Evolutionary conservation across 2,113 vertebrate species (phyloP), one percentile per base, ranked within the genome.

Genomic region (Bubo blakistoni): DNA sequence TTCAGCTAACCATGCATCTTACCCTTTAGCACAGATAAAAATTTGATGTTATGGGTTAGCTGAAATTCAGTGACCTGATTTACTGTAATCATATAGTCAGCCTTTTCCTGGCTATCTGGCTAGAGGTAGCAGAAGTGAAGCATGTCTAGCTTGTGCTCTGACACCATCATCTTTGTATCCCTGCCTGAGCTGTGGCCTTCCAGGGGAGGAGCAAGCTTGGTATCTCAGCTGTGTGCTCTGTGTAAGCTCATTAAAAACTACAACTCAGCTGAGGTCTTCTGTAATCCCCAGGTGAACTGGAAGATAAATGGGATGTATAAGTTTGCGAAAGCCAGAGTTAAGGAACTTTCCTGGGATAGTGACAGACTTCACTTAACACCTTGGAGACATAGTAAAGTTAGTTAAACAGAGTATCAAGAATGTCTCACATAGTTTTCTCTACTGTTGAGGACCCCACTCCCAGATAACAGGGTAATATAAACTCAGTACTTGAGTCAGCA

Each of bases 281-380:
- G 71, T 87, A 90, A 90, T 94, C 90, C 66, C 46, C 62, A 80
- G 65, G 71, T 59, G 95, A 93, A 95, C 25, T 62, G 67, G 79
- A 69, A 90, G 91, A 85, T 85, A 92, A 94, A 70, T 20, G 66
- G 59, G 42, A 66, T 91, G 59, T 91, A 70, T 77, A 81, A 66
- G 16, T 95, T 90, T 90, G 91, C 77, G n/a, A 90, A 94, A 95
- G 67, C 81, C 40, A 15, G 51, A 83, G 46, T 42, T 86, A 88
- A 95, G 58, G 77, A 78, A 96, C 78, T 91, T 86, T 63, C 59
- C 89, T 93, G 63, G 88, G 92, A 58, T 62, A 88, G 96, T 93
- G 96, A 74, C 71, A 97, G 95, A 97, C 94, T 94, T 96, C 95
- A 92, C 84, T 97, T 97, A 96, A 83, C 97, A 91, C 95, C 77